Percentiles rank a stretch among this genome's conserved stretches.
Conservation (phyloP, 2,113 vertebrate species). For the Numida meleagris region DNA sequence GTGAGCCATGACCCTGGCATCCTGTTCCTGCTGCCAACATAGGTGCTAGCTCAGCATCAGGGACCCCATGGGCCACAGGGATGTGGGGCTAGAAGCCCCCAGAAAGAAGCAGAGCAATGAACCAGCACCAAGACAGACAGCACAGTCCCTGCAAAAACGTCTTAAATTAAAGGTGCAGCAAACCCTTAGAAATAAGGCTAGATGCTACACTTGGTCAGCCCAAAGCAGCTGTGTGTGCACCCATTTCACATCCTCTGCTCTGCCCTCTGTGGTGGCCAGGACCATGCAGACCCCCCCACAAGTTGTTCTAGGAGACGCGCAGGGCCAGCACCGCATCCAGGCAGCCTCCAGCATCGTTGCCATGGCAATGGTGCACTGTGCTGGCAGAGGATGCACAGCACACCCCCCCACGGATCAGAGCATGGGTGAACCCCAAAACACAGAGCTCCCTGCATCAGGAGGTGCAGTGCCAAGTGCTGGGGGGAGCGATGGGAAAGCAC, state of each 20-base stretch:
- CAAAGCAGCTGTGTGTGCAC: no score
- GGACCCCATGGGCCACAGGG: accelerated
- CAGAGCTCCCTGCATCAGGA: background rate
- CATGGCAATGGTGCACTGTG: background rate
- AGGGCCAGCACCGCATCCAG: background rate
- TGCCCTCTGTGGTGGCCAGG: background rate
- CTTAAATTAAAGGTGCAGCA: background rate
- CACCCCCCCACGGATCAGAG: background rate
- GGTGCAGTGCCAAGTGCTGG: background rate
- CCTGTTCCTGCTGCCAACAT: background rate
- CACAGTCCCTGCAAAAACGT: background rate
- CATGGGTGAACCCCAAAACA: background rate
- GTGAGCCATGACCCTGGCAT: background rate
- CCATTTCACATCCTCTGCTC: background rate
- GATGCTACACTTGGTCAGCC: background rate
- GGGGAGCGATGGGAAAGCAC: background rate
- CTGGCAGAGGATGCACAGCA: background rate
- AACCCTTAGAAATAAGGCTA: background rate
- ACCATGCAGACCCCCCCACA: background rate
- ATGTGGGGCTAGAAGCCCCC: accelerated
- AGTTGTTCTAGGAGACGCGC: background rate
- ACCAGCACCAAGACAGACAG: accelerated
- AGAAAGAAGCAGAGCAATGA: background rate
- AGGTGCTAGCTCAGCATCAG: background rate
- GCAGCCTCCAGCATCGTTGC: background rate